phyloP scores from a whole-genome alignment of 2,888 invertebrate species.

The Suillia variegata region DNA sequence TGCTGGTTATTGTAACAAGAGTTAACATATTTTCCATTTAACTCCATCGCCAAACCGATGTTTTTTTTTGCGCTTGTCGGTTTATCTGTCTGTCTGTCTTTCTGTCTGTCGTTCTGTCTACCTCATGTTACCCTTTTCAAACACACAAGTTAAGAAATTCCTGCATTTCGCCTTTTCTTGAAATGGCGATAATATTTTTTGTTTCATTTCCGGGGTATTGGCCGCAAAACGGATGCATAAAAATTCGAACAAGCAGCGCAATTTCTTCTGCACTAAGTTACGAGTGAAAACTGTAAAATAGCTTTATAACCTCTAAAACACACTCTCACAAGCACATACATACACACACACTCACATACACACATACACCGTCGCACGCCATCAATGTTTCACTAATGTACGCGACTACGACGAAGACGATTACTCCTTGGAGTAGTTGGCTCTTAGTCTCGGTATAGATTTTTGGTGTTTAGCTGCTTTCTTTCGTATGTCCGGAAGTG shows the following conservation, averaged over 20 bases:
- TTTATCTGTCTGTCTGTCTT: background rate
- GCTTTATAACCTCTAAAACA: conserved; percentile 7
- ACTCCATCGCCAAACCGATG: too few species aligned
- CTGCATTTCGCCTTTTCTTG: conserved; percentile 18
- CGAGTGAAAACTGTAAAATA: conserved; percentile 3
- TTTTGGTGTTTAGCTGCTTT: conserved; percentile 1
- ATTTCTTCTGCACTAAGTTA: conserved; percentile 4
- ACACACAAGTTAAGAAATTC: conserved; percentile 14
- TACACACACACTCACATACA: background rate
- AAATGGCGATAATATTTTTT: conserved; percentile 35
- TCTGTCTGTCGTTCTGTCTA: background rate
- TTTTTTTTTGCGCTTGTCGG: background rate
- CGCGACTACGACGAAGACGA: too few species aligned
- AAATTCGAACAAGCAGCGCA: conserved; percentile 22
- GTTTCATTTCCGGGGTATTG: conserved; percentile 40
- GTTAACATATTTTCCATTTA: too few species aligned
- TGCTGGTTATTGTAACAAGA: too few species aligned
- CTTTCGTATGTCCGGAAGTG: conserved; percentile 12
- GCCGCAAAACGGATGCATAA: conserved; percentile 32
- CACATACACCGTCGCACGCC: background rate
- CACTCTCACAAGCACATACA: background rate
- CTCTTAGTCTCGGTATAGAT: background rate
- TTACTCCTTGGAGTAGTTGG: background rate
- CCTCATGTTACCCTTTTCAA: conserved; percentile 2
- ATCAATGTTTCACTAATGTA: background rate